Base-by-base conservation (phyloP, 92 coral and sea anemone genomes). In the Micromussa lordhowensis region DNA sequence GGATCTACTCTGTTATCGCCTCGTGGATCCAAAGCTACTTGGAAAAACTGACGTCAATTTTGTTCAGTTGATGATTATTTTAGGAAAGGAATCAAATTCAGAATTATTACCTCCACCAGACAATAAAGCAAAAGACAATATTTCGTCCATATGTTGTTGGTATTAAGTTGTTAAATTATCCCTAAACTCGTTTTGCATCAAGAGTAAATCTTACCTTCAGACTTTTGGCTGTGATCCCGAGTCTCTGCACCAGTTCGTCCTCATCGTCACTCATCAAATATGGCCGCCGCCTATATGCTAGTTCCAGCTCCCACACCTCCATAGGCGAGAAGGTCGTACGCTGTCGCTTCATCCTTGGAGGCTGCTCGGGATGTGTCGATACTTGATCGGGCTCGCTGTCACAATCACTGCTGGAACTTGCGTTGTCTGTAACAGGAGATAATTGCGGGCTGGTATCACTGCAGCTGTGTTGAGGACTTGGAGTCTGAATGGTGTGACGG, bases 241-340 rank as follows among this genome's bases (percentile, higher is more conserved):
- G 71, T 66, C 32, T 26, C 71, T 9, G 31, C 34, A 12, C 17
- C 18, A 66, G 71, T n/a, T 66, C 71, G 18, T 66, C 71, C 71
- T 66, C 71, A 12, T 66, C 71, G 26, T 66, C 32, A 66, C 32
- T 10, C 71, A 26, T 66, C 34, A 66, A 26, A 66, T 66, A 66
- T 66, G 71, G 71, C 34, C 28, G 71, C 71, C 71, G 71, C 71
- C 29, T 66, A 34, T 66, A 66, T 31, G 71, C 71, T 66, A 32
- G 71, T 66, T 66, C 71, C 34, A 66, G 34, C 71, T 66, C 71
- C 71, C 71, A 66, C 71, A 66, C 71, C 36, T 74, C 78, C 35
- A 74, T 34, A 48, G 49, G 78, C 28, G 78, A 74, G 53, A 74
- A 74, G 29, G 78, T 74, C 78, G 78, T 74, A 9, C 78, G 78